Evolutionary conservation across 2,113 vertebrate species (phyloP).

Genomic region (Psilopsiagon aurifrons): DNA sequence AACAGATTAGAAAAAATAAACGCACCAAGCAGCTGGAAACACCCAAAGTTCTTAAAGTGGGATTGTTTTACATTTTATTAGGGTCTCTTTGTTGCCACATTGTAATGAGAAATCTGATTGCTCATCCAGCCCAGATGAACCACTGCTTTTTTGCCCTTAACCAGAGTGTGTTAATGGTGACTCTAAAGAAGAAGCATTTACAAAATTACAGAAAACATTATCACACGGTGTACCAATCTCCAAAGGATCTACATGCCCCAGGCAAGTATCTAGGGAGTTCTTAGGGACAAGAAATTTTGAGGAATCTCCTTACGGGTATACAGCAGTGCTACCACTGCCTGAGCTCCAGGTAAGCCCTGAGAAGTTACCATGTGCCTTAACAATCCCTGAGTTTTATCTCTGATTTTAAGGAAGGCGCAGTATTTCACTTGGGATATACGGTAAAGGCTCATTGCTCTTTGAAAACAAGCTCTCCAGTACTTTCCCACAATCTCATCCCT

Average conservation of each 20-base stretch:
- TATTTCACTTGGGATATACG: neutral
- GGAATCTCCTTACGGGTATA: neutral
- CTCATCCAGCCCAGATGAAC: neutral
- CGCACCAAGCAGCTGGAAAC: neutral
- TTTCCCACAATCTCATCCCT: neutral
- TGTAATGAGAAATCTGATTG: neutral
- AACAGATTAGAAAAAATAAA: neutral
- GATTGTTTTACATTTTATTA: neutral
- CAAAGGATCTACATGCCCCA: neutral
- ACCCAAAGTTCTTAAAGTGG: neutral
- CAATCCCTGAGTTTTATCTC: neutral
- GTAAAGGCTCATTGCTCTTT: neutral
- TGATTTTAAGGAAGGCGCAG: neutral
- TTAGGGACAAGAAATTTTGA: neutral
- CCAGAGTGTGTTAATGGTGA: neutral
- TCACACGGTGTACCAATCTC: neutral
- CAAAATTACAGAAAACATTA: neutral
- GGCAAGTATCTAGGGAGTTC: neutral
- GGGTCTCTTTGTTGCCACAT: neutral
- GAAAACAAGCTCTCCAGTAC: neutral
- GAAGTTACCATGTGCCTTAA: neutral
- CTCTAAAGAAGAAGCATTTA: neutral
- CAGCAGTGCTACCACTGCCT: neutral
- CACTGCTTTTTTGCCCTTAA: neutral
- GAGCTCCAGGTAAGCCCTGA: neutral